Percentiles rank a stretch among this genome's conserved stretches.
Conservation (phyloP, 2,113 vertebrate species). For the Stegostoma tigrinum region DNA sequence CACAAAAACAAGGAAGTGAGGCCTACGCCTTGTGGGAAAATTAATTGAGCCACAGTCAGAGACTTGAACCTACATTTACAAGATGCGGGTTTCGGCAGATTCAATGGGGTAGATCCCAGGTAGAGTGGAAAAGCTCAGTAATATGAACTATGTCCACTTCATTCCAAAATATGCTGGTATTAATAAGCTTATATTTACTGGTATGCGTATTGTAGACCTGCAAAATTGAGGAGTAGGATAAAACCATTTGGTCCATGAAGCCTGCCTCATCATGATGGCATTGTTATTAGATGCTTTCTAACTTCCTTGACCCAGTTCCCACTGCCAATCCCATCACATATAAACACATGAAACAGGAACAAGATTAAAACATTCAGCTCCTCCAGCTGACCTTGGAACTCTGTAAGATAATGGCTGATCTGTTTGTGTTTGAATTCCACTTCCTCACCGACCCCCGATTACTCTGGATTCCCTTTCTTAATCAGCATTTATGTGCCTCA, state of each 20-base stretch:
- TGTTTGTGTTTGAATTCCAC: too few species aligned
- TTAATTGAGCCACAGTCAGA: background rate
- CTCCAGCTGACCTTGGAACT: too few species aligned
- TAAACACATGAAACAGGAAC: background rate
- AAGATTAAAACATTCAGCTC: background rate
- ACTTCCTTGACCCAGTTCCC: too few species aligned
- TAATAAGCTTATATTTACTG: background rate
- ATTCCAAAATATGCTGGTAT: background rate
- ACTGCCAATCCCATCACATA: background rate
- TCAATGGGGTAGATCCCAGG: background rate
- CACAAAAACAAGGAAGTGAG: background rate
- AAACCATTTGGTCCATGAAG: background rate
- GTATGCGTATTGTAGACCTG: background rate
- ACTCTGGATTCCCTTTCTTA: too few species aligned
- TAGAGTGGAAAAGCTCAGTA: background rate
- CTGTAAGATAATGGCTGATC: too few species aligned
- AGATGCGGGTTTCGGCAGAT: background rate
- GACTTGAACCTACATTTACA: background rate
- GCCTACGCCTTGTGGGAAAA: background rate
- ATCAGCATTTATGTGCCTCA: too few species aligned
- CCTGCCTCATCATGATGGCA: background rate
- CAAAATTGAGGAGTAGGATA: background rate
- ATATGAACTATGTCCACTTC: background rate
- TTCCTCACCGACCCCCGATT: too few species aligned
- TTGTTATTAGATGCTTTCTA: background rate